Evolutionary conservation across 2,888 invertebrate genomes (phyloP).

Genomic region (Liposcelis brunnea): DNA sequence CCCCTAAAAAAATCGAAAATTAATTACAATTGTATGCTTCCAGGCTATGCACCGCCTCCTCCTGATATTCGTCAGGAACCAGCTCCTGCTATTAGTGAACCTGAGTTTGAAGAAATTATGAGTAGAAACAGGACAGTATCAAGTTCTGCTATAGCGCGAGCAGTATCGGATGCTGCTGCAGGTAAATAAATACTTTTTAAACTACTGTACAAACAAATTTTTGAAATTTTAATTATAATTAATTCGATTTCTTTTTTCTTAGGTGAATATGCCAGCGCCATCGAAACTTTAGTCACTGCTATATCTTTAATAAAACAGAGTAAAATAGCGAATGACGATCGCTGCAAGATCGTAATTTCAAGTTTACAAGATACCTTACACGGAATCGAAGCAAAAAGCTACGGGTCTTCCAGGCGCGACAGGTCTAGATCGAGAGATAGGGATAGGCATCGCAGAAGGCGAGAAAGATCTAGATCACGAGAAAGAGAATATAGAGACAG

Average conservation of each 20-base stretch:
- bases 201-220: background rate
- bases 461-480: slow-evolving; percentile 39
- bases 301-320: slow-evolving; percentile 98
- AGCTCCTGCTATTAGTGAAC: slow-evolving; percentile 61
- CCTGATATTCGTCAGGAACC: slow-evolving; percentile 10
- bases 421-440: slow-evolving; percentile 33
- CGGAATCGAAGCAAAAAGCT: slow-evolving; percentile 95
- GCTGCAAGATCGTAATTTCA: slow-evolving; percentile 94
- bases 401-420: slow-evolving; percentile 51
- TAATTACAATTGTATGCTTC: too few relatives aligned
- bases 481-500: slow-evolving; percentile 33
- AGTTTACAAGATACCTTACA: slow-evolving; percentile 92
- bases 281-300: slow-evolving; percentile 96
- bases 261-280: slow-evolving; percentile 93
- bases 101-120: slow-evolving; percentile 98
- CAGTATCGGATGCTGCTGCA: slow-evolving; percentile 92
- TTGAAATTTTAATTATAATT: background rate
- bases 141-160: slow-evolving; percentile 90
- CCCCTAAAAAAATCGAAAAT: too few relatives aligned
- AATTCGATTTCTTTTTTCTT: slow-evolving; percentile 13
- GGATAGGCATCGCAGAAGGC: slow-evolving; percentile 39
- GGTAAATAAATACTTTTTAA: slow-evolving; percentile 26
- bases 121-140: slow-evolving; percentile 92
- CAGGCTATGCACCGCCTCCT: slow-evolving; percentile 3
- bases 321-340: slow-evolving; percentile 86